Evolutionary conservation across 2,888 invertebrate species (phyloP).

Genomic region (Sipha maydis): DNA sequence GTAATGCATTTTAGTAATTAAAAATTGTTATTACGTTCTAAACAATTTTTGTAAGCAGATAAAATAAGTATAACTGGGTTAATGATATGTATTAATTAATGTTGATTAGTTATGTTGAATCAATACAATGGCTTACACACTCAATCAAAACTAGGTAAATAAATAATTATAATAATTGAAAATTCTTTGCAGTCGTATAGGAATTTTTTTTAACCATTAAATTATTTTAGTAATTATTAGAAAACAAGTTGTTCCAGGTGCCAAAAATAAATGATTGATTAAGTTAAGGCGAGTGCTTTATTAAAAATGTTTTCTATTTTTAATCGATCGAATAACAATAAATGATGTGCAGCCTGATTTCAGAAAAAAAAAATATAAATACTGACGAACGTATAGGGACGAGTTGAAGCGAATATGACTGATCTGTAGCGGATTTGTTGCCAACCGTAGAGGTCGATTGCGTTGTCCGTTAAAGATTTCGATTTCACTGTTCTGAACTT

Average conservation of each 20-base stretch:
- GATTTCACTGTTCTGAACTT: no score
- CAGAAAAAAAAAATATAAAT: no score
- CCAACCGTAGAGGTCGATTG: no score
- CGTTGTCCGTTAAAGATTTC: no score
- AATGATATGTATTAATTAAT: background rate
- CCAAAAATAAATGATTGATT: constrained; percentile 41
- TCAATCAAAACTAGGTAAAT: background rate
- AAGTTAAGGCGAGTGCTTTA: background rate
- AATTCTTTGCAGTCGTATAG: background rate
- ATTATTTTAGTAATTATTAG: constrained; percentile 27
- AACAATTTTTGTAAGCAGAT: no score
- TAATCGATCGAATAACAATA: background rate
- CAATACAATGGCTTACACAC: background rate
- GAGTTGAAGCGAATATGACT: no score
- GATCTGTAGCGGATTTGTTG: no score
- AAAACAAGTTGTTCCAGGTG: constrained; percentile 14
- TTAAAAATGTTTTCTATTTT: background rate
- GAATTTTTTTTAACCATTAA: background rate
- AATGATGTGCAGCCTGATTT: no score
- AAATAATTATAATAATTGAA: background rate
- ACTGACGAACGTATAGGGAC: no score
- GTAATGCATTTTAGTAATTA: no score
- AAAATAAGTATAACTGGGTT: no score
- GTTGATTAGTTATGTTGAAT: background rate
- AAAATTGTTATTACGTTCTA: no score